Conservation (phyloP, 2,888 invertebrate genomes). For the Blera fallax region DNA sequence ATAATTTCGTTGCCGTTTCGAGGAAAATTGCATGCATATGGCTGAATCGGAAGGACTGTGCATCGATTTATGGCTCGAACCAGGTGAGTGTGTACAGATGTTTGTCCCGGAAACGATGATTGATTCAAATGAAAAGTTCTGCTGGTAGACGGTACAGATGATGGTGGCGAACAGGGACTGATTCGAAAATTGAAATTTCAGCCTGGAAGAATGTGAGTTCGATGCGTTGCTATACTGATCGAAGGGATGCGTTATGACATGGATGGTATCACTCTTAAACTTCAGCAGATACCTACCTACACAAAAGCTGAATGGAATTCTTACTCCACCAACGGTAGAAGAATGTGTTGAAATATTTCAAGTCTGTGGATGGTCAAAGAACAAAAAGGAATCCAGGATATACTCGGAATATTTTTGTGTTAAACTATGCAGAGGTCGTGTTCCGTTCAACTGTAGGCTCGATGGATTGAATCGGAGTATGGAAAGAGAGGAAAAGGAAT, state of each 20-base stretch:
- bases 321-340: neutral
- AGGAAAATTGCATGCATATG: neutral
- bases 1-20: slow-evolving; percentile 37
- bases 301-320: slow-evolving; percentile 2
- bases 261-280: neutral
- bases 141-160: neutral
- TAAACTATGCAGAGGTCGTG: neutral
- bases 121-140: slow-evolving; percentile 3
- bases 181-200: slow-evolving; percentile 34
- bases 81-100: neutral
- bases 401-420: neutral
- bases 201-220: neutral
- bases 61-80: slow-evolving; percentile 35
- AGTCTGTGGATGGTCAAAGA: slow-evolving; percentile 5
- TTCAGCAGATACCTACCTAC: neutral
- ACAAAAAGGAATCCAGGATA: slow-evolving; percentile 5
- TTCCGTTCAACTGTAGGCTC: neutral
- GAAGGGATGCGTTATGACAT: neutral
- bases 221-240: neutral
- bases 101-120: slow-evolving; percentile 36
- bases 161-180: neutral
- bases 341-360: slow-evolving; percentile 2
- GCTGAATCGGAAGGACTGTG: slow-evolving; percentile 18
- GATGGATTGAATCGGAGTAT: neutral
- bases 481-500: neutral